phyloP scores from a whole-genome alignment of 2,888 invertebrate genomes.

The Drosophila pseudotakahashii region DNA sequence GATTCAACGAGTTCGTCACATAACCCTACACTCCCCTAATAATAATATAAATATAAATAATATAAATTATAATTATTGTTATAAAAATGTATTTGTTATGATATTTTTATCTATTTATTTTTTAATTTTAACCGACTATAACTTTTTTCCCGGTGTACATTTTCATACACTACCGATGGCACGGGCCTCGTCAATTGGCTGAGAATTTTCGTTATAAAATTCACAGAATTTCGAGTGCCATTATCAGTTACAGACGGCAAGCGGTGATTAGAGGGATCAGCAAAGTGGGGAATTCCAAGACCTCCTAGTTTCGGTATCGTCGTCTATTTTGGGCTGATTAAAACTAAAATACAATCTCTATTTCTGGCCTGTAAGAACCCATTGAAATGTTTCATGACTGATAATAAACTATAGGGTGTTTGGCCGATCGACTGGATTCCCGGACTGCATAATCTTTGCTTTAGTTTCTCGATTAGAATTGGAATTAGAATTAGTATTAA shows the following conservation, averaged over 20 bases:
- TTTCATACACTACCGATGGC: slow-evolving; percentile 17
- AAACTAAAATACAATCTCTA: neutral
- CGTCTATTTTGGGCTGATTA: neutral
- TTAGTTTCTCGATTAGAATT: slow-evolving; percentile 4
- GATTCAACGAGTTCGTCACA: too few species aligned
- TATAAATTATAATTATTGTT: neutral
- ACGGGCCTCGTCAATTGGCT: neutral
- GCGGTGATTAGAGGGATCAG: neutral
- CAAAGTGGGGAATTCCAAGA: neutral
- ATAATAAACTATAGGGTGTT: slow-evolving; percentile 1
- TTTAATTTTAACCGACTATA: neutral
- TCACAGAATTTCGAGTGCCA: neutral
- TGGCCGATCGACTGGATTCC: neutral
- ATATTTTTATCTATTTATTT: neutral
- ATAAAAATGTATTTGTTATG: neutral
- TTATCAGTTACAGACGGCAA: slow-evolving; percentile 12
- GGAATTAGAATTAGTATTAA: too few species aligned
- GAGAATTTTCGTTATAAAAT: slow-evolving; percentile 6
- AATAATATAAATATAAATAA: too few species aligned
- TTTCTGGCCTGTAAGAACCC: neutral
- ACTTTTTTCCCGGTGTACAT: neutral
- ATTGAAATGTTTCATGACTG: neutral
- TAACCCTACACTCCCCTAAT: too few species aligned
- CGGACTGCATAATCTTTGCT: neutral
- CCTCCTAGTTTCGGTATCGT: neutral